Evolutionary conservation across 2,113 vertebrate genomes (phyloP).

Genomic region (Perognathus longimembris): DNA sequence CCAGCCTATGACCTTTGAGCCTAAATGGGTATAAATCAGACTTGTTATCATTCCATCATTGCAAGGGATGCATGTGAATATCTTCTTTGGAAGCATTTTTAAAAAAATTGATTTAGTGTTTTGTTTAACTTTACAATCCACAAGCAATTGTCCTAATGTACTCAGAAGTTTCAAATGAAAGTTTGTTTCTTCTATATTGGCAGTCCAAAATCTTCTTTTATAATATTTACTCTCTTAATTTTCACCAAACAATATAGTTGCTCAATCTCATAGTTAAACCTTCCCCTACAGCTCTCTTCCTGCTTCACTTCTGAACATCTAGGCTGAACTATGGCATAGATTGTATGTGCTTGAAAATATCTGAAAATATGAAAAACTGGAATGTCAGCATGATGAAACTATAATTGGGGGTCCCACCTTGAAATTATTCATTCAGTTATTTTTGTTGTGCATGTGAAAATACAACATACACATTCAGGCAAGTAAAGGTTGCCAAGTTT

Average conservation of each 20-base stretch:
- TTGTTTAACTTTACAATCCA: neutral
- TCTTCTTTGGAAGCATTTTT: neutral
- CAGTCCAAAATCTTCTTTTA: neutral
- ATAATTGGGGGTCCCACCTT: no score
- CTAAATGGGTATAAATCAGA: neutral
- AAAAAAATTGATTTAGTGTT: neutral
- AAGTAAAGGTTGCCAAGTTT: neutral
- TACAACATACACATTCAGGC: neutral
- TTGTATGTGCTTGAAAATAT: slow-evolving; percentile 18
- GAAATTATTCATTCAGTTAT: neutral
- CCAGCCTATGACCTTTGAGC: neutral
- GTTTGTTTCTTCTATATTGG: neutral
- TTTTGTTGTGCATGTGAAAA: neutral
- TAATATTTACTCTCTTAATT: neutral
- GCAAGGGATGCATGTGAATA: neutral
- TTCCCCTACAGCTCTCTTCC: neutral
- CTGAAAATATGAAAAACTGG: neutral
- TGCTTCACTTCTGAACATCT: neutral
- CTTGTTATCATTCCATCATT: neutral
- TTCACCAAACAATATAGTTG: neutral
- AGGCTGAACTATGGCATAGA: neutral
- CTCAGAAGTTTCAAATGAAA: neutral
- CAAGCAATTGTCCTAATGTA: neutral
- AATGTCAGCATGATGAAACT: neutral
- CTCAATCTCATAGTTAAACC: neutral